A percentile compares a stretch with the other conserved stretches of the same genome.
Evolutionary conservation across 2,113 vertebrate genomes (phyloP).

Genomic region (Galbula dea): DNA sequence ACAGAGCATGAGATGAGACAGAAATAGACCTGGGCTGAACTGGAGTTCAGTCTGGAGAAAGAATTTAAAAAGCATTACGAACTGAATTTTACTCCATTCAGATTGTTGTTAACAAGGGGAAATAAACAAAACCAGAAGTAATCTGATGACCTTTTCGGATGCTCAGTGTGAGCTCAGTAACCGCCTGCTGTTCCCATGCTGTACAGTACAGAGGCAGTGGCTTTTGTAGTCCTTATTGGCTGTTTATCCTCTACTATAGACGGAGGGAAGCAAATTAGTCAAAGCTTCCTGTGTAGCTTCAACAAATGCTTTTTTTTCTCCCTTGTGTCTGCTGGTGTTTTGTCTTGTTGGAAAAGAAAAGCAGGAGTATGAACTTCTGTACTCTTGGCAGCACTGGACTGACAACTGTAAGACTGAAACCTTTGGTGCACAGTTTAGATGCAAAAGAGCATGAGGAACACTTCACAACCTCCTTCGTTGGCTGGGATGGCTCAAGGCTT

Average conservation of each 20-base stretch:
- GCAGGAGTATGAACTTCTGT: not conserved
- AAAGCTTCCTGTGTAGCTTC: not conserved
- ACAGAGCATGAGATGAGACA: conserved; percentile 26
- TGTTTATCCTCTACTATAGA: not conserved
- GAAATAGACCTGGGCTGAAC: conserved; percentile 40
- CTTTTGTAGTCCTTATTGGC: not conserved
- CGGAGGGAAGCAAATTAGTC: not conserved
- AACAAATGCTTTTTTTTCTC: not conserved
- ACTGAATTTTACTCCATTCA: not conserved
- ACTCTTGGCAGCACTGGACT: not conserved
- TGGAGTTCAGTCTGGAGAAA: conserved; percentile 24
- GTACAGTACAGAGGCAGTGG: not conserved
- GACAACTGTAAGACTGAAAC: not conserved
- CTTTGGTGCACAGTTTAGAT: not conserved
- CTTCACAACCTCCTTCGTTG: fast-evolving
- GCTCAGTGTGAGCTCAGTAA: not conserved
- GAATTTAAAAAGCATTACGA: not conserved
- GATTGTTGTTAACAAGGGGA: conserved; percentile 34
- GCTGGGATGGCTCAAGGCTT: not conserved
- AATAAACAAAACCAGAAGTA: conserved; percentile 33
- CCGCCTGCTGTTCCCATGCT: not conserved
- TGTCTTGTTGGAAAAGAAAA: not conserved
- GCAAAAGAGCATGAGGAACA: not conserved
- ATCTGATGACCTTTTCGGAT: conserved; percentile 19
- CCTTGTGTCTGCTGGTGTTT: not conserved